Percentiles rank a stretch among this genome's conserved stretches.
These are phyloP conservation scores for Papilio glaucus DNA, from an alignment of 1,140 invertebrate species.

Conservation along the genomic window DNA sequence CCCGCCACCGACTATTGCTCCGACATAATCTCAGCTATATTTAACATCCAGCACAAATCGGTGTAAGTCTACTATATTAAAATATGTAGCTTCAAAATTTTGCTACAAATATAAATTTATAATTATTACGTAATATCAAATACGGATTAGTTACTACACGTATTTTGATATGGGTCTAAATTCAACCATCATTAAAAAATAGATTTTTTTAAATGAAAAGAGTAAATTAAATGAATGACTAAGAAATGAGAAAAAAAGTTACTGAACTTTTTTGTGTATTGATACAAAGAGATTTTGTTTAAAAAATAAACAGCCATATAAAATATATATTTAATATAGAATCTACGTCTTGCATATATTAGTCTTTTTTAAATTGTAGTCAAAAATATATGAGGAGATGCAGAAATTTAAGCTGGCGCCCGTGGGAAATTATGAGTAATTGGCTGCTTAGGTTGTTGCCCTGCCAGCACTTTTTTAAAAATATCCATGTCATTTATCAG, in stretches of 20 bases:
- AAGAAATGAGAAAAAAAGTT: no score
- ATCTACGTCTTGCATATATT: not conserved
- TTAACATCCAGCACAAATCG: slow-evolving; percentile 52
- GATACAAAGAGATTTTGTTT: no score
- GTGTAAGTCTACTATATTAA: slow-evolving; percentile 35
- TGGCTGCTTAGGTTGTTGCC: not conserved
- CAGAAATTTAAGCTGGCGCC: slow-evolving; percentile 2
- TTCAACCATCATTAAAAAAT: no score
- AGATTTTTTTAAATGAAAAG: no score
- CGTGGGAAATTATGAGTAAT: slow-evolving; percentile 32
- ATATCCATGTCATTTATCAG: slow-evolving; percentile 1
- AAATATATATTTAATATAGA: no score
- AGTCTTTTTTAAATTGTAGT: not conserved
- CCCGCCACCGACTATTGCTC: slow-evolving; percentile 85
- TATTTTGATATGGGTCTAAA: no score
- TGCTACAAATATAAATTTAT: no score
- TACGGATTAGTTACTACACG: no score
- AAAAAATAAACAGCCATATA: not conserved
- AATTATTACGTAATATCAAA: not conserved
- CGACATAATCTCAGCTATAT: slow-evolving; percentile 84
- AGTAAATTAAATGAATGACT: no score
- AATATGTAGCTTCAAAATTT: not conserved
- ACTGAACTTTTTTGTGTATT: no score
- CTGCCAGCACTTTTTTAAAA: not conserved
- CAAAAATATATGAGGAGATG: slow-evolving; percentile 7